Conservation (phyloP, 1,140 invertebrate genomes). For the Brachionus koreanus region DNA sequence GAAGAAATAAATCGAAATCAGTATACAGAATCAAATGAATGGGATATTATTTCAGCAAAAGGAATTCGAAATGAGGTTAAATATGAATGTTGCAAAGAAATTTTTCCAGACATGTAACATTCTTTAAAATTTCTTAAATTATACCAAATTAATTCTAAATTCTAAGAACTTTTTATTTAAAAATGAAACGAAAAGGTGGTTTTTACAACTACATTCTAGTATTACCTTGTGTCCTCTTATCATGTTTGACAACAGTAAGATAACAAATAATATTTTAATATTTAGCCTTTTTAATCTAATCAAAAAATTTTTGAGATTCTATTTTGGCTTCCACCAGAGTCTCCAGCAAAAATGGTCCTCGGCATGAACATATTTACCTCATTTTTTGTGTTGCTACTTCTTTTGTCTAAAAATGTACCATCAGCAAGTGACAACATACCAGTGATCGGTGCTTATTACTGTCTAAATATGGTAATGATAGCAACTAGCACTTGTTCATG, state of each 20-base stretch:
- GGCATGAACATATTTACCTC: constrained; percentile 59
- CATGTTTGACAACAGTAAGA: constrained; percentile 51
- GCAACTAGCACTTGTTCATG: constrained; percentile 58
- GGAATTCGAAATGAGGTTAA: constrained; percentile 47
- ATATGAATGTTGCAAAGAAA: constrained; percentile 57
- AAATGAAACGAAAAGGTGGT: constrained; percentile 54
- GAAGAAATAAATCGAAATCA: constrained; percentile 54
- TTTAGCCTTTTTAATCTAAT: background rate
- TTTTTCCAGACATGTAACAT: constrained; percentile 54
- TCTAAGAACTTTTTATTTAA: constrained; percentile 54
- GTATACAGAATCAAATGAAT: constrained; percentile 58
- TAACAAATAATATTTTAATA: background rate
- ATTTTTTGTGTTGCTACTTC: constrained; percentile 56
- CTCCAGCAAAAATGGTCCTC: constrained; percentile 59
- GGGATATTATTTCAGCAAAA: constrained; percentile 51
- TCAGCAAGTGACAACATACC: constrained; percentile 56
- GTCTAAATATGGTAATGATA: constrained; percentile 59
- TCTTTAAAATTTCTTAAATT: no score
- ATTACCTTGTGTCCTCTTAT: constrained; percentile 56
- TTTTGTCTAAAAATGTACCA: constrained; percentile 56
- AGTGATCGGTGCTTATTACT: constrained; percentile 59
- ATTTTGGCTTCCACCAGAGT: constrained; percentile 60
- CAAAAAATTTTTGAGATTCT: constrained; percentile 49
- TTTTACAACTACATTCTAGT: constrained; percentile 60
- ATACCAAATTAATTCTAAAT: no score